Base-by-base conservation (phyloP, 2,113 vertebrate genomes). In the Xiphorhynchus elegans region DNA sequence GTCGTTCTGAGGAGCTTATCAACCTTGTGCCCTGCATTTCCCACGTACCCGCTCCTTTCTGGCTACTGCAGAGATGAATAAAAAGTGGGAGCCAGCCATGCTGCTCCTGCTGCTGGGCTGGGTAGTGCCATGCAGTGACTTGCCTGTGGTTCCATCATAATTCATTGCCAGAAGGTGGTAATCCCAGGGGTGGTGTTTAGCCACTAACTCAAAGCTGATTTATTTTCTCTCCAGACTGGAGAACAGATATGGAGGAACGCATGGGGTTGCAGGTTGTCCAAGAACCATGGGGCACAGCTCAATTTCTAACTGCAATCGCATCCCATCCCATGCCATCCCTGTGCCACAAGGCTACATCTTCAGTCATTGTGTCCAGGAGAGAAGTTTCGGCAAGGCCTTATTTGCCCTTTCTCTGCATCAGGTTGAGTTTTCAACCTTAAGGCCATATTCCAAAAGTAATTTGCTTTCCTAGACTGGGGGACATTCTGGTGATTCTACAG, bases 41-140 rank as follows among this genome's bases (percentile, higher is more conserved):
- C 31, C 53, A 53, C 0, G 8, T n/a, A 26, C 3, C 0, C 0
- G 0, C 28, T 87, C 37, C 31, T 9, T 70, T 73, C 72, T 83
- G 70, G 16, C 68, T 86, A 11, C 39, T 75, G 26, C 39, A 75
- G 63, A 16, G 44, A 40, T 40, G 82, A 76, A 58, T 5, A 39
- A 53, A 69, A 39, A 56, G 9, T 7, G 16, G 35, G 49, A 77
- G 42, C 20, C 25, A 63, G 47, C 33, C 50, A 40, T 0, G 2
- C 56, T 93, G 47, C 26, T 78, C 7, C 74, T 78, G 87, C 84
- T 96, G 66, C 35, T 86, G 53, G 8, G 83, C 66, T 58, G 67
- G 35, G 17, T 23, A 64, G 42, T 40, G 64, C 17, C 50, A 7
- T n/a, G 63, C 63, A 53, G 53, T 44, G 49, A 69, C 29, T 68